Evolutionary conservation across 1,140 invertebrate genomes (phyloP), one percentile per base, ranked within the genome.

Genomic region (Drosophila orosa): DNA sequence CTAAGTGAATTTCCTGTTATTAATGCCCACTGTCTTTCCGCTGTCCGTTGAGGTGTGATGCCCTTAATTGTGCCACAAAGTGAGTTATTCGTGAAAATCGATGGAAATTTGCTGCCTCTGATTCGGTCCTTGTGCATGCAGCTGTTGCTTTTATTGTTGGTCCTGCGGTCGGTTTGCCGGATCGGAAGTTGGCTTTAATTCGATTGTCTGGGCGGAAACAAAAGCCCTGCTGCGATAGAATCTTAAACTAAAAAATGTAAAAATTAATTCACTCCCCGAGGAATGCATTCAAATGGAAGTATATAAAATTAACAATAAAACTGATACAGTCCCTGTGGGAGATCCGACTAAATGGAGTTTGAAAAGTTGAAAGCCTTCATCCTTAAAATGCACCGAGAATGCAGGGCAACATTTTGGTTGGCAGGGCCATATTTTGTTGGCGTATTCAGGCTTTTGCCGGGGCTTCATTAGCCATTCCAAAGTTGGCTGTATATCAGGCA

Each of bases 381-480:
- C 10, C 24, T 25, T 3, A 37, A 24, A 22, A 60, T 33, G 33
- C 27, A 27, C n/a, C n/a, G 7, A 31, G 31, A 65, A 29, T 65
- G 59, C 33, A 50, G 22, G 42, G 25, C 24, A 37, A 63, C 48
- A 65, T 29, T 29, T 48, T 19, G 12, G 27, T 31, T 59, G 15
- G 27, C 22, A 17, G 44, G 31, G 29, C 19, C 24, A 47, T 47
- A 25, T 61, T 66, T 66, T 59, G 39, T 35, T 37, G 31, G 42
- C 31, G 10, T 65, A 22, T 45, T 61, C 44, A 24, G 60, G 25
- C 44, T 50, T 40, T 42, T 74, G 60, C 47, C 27, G 45, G 82
- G 45, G 82, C 78, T 87, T 87, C 82, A 87, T 87, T 85, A 82
- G 69, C 79, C 57, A 68, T 84, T 75, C 80, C 73, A 66, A 71